A percentile compares a stretch with the other conserved stretches of the same genome.
phyloP scores from a whole-genome alignment of 2,888 invertebrate genomes.

The Tetheella fluctuosa region DNA sequence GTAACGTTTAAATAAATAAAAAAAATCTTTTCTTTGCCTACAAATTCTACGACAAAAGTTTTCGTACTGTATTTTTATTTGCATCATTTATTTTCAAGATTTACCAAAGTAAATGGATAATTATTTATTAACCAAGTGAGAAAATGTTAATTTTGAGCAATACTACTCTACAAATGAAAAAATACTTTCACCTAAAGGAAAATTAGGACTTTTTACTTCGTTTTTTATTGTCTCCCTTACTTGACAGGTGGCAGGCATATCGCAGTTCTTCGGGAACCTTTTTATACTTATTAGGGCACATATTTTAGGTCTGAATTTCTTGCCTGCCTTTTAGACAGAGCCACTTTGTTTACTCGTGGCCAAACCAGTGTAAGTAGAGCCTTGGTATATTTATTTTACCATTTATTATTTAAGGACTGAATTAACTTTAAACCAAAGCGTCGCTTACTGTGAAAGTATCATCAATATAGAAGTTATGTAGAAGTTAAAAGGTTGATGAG shows the following conservation, averaged over 20 bases:
- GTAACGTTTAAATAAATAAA: no score
- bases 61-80: no score
- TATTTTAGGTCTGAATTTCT: conserved; percentile 8
- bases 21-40: no score
- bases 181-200: conserved; percentile 2
- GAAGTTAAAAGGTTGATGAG: no score
- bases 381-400: background rate
- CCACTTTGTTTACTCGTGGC: background rate
- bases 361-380: background rate
- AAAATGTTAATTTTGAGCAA: background rate
- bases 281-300: conserved; percentile 13
- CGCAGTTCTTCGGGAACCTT: background rate
- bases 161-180: background rate
- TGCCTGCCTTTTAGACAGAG: conserved; percentile 4
- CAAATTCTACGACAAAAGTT: no score
- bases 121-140: no score
- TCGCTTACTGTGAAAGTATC: background rate
- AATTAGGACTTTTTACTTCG: conserved; percentile 1
- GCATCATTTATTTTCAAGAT: no score
- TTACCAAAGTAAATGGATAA: no score
- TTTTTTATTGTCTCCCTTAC: conserved; percentile 4
- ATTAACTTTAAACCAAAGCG: background rate
- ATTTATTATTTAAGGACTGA: conserved; percentile 1
- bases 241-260: conserved; percentile 9
- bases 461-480: background rate